A percentile compares a stretch with the other conserved stretches of the same genome.
phyloP scores from a whole-genome alignment of 2,888 invertebrate genomes.

The Orthosia gothica region DNA sequence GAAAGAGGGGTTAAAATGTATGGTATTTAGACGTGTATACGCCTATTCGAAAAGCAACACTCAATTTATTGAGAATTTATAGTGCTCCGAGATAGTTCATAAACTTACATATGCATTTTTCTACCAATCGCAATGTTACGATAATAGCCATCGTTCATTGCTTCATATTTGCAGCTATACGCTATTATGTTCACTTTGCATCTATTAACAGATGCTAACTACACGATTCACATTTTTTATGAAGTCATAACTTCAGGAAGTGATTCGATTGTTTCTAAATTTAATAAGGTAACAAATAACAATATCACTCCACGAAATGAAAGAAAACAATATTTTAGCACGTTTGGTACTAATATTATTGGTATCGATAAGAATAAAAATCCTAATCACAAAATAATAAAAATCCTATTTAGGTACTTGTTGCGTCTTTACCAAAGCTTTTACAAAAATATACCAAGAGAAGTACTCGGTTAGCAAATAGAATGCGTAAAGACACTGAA shows the following conservation, averaged over 20 bases:
- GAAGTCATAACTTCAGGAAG: conserved; percentile 13
- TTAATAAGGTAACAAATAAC: neutral
- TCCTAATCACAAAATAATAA: too few relatives aligned
- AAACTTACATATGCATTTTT: neutral
- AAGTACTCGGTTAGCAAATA: conserved; percentile 2
- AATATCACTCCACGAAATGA: too few relatives aligned
- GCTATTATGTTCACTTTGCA: conserved; percentile 42
- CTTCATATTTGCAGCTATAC: conserved; percentile 40
- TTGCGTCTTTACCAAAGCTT: neutral
- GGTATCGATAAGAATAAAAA: neutral
- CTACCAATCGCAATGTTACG: conserved; percentile 18
- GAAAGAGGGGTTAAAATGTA: too few relatives aligned
- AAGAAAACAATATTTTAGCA: neutral
- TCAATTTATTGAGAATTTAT: too few relatives aligned
- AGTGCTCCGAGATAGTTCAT: too few relatives aligned
- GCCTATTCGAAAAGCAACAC: too few relatives aligned
- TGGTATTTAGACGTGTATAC: too few relatives aligned
- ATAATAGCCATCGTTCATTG: conserved; percentile 36
- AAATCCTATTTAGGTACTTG: neutral
- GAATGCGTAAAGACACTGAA: neutral
- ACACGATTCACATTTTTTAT: conserved; percentile 9
- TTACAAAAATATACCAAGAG: neutral
- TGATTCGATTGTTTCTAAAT: neutral
- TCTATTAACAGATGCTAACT: conserved; percentile 42
- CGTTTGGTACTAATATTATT: neutral